These are phyloP conservation scores for Oligia fasciuncula DNA, from an alignment of 2,888 invertebrate species.

Conservation along the genomic window DNA sequence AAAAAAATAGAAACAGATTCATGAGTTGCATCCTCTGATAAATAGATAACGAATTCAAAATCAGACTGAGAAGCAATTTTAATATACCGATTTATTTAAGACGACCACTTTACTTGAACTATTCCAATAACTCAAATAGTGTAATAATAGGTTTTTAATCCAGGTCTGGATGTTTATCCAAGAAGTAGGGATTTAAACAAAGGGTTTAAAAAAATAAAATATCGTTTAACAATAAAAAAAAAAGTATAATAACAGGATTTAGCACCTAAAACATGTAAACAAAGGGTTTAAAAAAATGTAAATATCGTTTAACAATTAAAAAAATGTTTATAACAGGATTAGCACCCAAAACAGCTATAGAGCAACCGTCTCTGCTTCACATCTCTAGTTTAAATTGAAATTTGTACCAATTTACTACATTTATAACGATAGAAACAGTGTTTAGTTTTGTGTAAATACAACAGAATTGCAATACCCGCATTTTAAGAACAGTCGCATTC, in stretches of 20 bases:
- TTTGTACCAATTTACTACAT: background rate
- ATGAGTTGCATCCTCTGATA: background rate
- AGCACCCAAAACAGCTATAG: background rate
- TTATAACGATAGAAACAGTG: background rate
- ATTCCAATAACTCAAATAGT: too few species aligned
- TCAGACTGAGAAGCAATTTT: background rate
- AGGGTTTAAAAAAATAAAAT: too few species aligned
- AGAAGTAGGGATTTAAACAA: background rate
- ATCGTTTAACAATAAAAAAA: background rate
- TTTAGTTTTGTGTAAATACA: background rate
- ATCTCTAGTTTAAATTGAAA: background rate
- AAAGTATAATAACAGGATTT: background rate
- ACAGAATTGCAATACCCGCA: background rate
- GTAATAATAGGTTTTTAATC: too few species aligned
- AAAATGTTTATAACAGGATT: background rate
- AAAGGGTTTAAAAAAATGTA: too few species aligned
- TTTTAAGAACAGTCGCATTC: background rate
- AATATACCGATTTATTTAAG: background rate
- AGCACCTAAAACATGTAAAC: too few species aligned
- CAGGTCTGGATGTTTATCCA: background rate
- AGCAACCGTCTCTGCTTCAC: background rate
- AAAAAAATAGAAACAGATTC: background rate
- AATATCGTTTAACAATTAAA: background rate
- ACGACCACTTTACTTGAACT: too few species aligned
- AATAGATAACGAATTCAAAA: background rate